phyloP scores from a whole-genome alignment of 2,888 invertebrate species.

The Philhelius pedissequus region DNA sequence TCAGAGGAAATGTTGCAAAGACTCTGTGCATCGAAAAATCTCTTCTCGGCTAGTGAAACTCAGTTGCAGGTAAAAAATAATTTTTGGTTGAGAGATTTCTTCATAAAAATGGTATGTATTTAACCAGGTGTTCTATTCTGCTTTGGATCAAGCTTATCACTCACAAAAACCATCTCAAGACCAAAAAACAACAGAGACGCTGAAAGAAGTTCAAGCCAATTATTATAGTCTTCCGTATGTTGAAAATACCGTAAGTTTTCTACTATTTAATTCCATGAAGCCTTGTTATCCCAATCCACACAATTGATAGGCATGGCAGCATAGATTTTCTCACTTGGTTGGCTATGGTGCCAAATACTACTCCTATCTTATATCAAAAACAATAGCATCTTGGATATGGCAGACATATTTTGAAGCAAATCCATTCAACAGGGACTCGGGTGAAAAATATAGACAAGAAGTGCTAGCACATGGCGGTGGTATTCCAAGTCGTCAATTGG shows the following conservation, averaged over 20 bases:
- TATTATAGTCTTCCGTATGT: constrained; percentile 94
- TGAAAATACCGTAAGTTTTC: constrained; percentile 85
- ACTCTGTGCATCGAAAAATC: constrained; percentile 90
- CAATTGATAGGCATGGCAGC: constrained; percentile 90
- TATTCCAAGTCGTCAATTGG: constrained; percentile 87
- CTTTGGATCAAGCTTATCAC: constrained; percentile 94
- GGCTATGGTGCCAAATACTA: constrained; percentile 99
- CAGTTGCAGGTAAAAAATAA: constrained; percentile 85
- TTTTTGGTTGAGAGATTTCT: neutral
- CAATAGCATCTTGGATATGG: constrained; percentile 96
- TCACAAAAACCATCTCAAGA: constrained; percentile 75
- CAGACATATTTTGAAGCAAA: constrained; percentile 88
- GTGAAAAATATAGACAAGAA: constrained; percentile 87
- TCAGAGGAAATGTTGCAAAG: constrained; percentile 88
- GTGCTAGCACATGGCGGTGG: constrained; percentile 94
- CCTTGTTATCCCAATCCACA: neutral
- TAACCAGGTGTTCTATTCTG: constrained; percentile 90
- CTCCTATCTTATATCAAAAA: constrained; percentile 96
- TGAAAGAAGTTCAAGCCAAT: constrained; percentile 87
- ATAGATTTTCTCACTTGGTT: constrained; percentile 96
- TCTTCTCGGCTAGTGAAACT: constrained; percentile 94
- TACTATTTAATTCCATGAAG: neutral
- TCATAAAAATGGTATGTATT: neutral
- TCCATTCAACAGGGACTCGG: constrained; percentile 88
- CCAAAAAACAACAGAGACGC: constrained; percentile 84